Percentiles rank a stretch among this genome's conserved stretches.
These are phyloP conservation scores for Anoplophora glabripennis DNA, from an alignment of 1,140 invertebrate genomes.

Conservation along the genomic window DNA sequence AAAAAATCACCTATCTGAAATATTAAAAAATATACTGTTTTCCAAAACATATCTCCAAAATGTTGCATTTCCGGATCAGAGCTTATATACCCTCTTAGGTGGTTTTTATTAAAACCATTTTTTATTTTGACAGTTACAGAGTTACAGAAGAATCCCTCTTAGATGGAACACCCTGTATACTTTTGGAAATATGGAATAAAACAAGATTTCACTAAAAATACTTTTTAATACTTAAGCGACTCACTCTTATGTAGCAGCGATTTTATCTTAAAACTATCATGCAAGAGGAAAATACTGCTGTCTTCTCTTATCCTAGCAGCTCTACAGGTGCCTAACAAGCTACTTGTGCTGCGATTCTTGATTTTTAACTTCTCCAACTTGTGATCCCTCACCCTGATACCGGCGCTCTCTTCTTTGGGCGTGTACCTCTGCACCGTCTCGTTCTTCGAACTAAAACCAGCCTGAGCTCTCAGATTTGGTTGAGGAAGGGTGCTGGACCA, in stretches of 20 bases:
- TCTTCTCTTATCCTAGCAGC: slow-evolving; percentile 41
- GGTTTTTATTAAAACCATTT: no score
- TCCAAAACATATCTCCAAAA: no score
- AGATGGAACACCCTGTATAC: no score
- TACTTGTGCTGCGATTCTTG: slow-evolving; percentile 13
- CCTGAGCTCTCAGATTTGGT: slow-evolving; percentile 7
- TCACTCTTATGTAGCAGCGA: slow-evolving; percentile 34
- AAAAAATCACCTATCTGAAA: no score
- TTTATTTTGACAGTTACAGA: no score
- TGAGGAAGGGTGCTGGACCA: slow-evolving; percentile 39
- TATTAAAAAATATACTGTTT: no score
- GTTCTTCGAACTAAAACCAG: slow-evolving; percentile 14
- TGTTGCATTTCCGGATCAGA: no score
- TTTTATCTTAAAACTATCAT: slow-evolving; percentile 41
- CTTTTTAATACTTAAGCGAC: slow-evolving; percentile 31
- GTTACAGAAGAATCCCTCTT: no score
- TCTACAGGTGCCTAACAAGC: slow-evolving; percentile 38
- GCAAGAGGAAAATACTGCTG: slow-evolving; percentile 35
- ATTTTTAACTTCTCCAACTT: slow-evolving; percentile 9
- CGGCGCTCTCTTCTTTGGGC: slow-evolving; percentile 43
- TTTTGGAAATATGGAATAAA: background rate
- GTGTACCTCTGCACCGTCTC: slow-evolving; percentile 38
- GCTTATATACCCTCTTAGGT: no score
- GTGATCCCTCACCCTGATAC: slow-evolving; percentile 20
- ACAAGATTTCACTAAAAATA: background rate